Base-by-base conservation (phyloP, 2,888 invertebrate genomes). In the Stenotaenia linearis region DNA sequence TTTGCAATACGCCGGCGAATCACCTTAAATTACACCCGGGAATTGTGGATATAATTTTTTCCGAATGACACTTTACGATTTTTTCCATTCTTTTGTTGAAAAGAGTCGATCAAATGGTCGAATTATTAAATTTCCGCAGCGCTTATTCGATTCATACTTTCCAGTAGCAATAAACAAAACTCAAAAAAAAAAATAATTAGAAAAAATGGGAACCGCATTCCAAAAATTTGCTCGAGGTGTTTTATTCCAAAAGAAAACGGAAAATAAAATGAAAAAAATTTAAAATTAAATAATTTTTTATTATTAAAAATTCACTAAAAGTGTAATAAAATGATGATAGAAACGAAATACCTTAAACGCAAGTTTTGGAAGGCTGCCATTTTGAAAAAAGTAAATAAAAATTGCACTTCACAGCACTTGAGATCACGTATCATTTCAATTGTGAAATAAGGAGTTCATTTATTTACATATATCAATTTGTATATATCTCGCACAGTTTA, bases 1-100 rank as follows among this genome's bases (percentile, higher is more conserved):
- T 69, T 69, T 28, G 69, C 69, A 69, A 69, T 69, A 69, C 69
- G 69, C 69, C 5, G n/a, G 69, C 69, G 69, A 69, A 69, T 69
- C 69, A 69, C 69, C 69, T 69, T 69, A 69, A 69, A 69, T 69
- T 69, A 69, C 69, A 9, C 1, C 15, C 25, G 69, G 69, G 69
- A 69, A 69, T 69, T 69, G 69, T 69, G 25, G 69, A 25, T 69
- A 69, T 69, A 69, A 69, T 69, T 69, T 69, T 69, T 25, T 2
- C 12, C 1, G 9, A 69, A 69, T 69, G 69, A 69, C 69, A 69
- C n/a, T 69, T 69, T 69, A n/a, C 0, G 50, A 21, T 6, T 69
- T 69, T 28, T 69, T 25, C 9, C 15, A 25, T 28, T 18, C 7
- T 28, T 28, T 61, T 25, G 23, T 5, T 61, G 5, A 50, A 50